Evolutionary conservation across 2,113 vertebrate genomes (phyloP), one percentile per base, ranked within the genome.

Genomic region (Uria aalge): DNA sequence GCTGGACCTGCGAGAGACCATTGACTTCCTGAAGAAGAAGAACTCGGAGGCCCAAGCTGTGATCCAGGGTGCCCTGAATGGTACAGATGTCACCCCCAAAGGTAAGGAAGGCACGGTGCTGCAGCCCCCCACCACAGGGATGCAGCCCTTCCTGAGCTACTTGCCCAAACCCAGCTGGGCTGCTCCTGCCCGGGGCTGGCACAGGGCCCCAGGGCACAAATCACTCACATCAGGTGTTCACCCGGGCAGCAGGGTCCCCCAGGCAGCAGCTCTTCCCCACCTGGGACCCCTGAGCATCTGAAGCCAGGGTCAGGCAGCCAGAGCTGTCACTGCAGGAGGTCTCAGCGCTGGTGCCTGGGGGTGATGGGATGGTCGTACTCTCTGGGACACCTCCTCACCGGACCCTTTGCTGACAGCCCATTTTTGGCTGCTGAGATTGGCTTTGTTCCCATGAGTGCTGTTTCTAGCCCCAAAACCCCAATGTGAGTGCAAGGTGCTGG

Each of bases 1-100:
- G 96, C 11, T 98, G 62, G 99, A 99, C 38, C 95, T 99, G 93
- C 98, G 98, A 60, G 99, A 99, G 80, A 99, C 99, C 56, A 99
- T 99, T 3, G 99, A 99, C 62, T 91, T 98, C 56, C 96, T 99
- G 77, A 99, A 99, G 98, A 85, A 97, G 90, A 99, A 98, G 97
- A 99, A 99, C 90, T 98, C 99, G 0, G 99, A 99, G 96, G 99
- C 99, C 30, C 99, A 99, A 75, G 99, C 99, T 6, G 99, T 99
- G 74, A 99, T 99, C 91, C 99, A 99, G 2, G 99, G 98, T 20
- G 99, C 99, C 41, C 97, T 99, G 45, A 99, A 98, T 32, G 98
- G 97, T 89, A 98, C 98, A 3, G 99, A 99, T 19, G 91, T 98
- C 62, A 86, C 99, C 15, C 99, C 98, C 64, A 99, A 98, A 98